Percentiles rank a stretch among this genome's conserved stretches.
phyloP scores from a whole-genome alignment of 2,797 vertebrate genomes.

The Cirrhinus molitorella region DNA sequence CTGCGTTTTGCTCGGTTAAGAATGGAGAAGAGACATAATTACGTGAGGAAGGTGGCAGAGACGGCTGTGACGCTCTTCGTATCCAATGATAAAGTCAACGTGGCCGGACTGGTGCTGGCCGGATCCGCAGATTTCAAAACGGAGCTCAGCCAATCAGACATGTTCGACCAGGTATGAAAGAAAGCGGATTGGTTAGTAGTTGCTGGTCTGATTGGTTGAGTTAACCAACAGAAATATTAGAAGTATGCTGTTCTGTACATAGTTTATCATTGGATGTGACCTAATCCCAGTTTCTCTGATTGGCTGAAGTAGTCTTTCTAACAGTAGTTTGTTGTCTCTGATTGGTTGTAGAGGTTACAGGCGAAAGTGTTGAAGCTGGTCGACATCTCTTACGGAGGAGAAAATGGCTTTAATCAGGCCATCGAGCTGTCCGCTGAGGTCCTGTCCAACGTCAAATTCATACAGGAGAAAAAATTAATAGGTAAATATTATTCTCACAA shows the following conservation, averaged over 20 bases:
- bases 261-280: background rate
- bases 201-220: background rate
- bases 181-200: background rate
- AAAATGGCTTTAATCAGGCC: conserved; percentile 99
- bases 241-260: background rate
- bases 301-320: background rate
- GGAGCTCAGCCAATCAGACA: conserved; percentile 98
- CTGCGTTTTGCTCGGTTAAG: conserved; percentile 97
- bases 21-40: conserved; percentile 99
- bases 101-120: conserved; percentile 96
- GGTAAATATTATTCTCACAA: conserved; percentile 71
- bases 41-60: conserved; percentile 98
- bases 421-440: conserved; percentile 98
- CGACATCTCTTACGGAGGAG: conserved; percentile 98
- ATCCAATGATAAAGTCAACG: conserved; percentile 98
- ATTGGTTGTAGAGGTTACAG: conserved; percentile 87
- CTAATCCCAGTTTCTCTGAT: background rate
- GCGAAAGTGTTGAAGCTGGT: conserved; percentile 99
- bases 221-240: background rate
- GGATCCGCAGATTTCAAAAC: conserved; percentile 99
- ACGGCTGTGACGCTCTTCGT: conserved; percentile 98
- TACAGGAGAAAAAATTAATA: conserved; percentile 99
- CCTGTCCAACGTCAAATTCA: conserved; percentile 99
- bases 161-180: conserved; percentile 96
- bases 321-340: conserved; percentile 32